Evolutionary conservation across 2,797 vertebrate genomes (phyloP), one percentile per base, ranked within the genome.

Genomic region (Echiichthys vipera): DNA sequence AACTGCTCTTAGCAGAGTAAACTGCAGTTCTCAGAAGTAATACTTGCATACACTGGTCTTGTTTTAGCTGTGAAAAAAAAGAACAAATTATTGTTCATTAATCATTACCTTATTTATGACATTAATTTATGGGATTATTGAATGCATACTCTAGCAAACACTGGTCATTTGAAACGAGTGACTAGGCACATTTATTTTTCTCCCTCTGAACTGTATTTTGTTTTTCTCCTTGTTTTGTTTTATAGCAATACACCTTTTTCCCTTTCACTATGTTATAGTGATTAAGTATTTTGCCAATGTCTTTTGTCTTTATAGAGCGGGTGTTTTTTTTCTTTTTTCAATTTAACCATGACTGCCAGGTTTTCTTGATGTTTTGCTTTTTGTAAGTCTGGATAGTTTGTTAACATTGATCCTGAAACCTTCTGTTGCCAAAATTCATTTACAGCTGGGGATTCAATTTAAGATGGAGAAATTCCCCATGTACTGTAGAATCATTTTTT

Each of bases 71-170:
- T 94, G 92, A 93, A 92, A 80, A 80, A 68, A 81, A 83, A 89
- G 90, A 94, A 92, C 90, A 91, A 91, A 86, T 78, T 72, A 67
- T 89, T 93, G 91, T 93, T 92, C 81, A 76, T 90, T 81, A 89
- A 90, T 93, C 89, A 88, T 91, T 67, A 86, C 54, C 75, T 92
- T 94, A 92, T 94, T 94, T 94, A 94, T 93, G 79, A 89, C 56
- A 75, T 92, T 93, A 93, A 94, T 92, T 94, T 94, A 94, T 94
- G 87, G 86, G 89, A 84, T 86, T 88, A 66, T 90, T 88, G 64
- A 92, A 89, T 77, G 79, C 83, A 85, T 72, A 82, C 62, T 84
- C 76, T 89, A 87, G 88, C 77, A 88, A 61, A 84, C 69, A 71
- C 88, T 75, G 72, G 90, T 90, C 87, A 73, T 88, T 82, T 89